Evolutionary conservation across 2,797 vertebrate species (phyloP), one percentile per base, ranked within the genome.

Genomic region (Crax fasciolata): DNA sequence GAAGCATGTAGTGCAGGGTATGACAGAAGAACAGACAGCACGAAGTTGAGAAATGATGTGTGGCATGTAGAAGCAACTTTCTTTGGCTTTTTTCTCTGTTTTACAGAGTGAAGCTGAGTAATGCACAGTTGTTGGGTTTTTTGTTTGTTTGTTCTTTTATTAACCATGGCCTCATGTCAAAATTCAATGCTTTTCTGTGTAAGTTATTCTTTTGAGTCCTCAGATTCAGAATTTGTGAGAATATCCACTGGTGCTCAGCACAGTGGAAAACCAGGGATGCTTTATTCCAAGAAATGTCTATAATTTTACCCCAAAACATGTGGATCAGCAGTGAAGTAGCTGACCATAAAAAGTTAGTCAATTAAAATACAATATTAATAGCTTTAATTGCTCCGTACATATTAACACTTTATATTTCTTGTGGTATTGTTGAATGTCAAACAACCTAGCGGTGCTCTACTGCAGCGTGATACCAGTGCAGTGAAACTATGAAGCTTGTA

Each of bases 351-450:
- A 63, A 27, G 28, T 41, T 38, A 46, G 19, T 76, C n/a, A 48
- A 20, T 46, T 62, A 10, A 32, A 19, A 57, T 24, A 20, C 19
- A 66, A 7, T 16, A 7, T 19, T 10, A 49, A 8, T 15, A n/a
- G 41, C 11, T n/a, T 2, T 2, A n/a, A 17, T 11, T 0, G 0
- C 25, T 44, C n/a, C 19, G 12, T 21, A 4, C 6, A 44, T n/a
- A 13, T 39, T 63, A 7, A 27, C 39, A 1, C 11, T 10, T 46
- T 27, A 6, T 48, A 12, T 25, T n/a, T 24, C 4, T 43, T 39
- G 18, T 18, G 1, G 3, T 19, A 18, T 8, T 19, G 24, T 6
- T 23, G 35, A 68, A n/a, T n/a, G 35, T 54, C 41, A 18, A 38
- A 10, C 3, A 27, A 30, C 5, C 13, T 35, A 27, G 1, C 14